These are phyloP conservation scores for Drosophila pseudoananassae DNA, from an alignment of 1,140 invertebrate species.

Conservation along the genomic window DNA sequence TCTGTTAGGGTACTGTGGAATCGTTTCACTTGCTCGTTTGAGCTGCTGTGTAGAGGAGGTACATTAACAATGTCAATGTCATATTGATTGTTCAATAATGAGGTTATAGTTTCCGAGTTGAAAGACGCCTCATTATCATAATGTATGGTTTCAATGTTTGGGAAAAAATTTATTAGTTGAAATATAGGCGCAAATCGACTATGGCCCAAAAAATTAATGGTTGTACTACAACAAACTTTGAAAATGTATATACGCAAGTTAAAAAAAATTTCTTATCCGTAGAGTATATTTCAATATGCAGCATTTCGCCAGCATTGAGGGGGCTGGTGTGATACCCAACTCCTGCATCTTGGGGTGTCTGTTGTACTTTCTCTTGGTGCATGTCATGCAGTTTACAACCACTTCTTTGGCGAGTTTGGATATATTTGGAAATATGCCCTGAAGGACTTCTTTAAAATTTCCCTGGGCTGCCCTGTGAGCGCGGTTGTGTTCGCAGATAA, in stretches of 20 bases:
- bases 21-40: too few relatives aligned
- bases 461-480: conserved; percentile 36
- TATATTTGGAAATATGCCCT: conserved; percentile 43
- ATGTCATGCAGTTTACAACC: conserved; percentile 27
- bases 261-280: too few relatives aligned
- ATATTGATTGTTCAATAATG: too few relatives aligned
- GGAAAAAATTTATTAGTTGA: too few relatives aligned
- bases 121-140: too few relatives aligned
- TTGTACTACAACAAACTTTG: not conserved
- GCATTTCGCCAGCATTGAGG: conserved; percentile 1
- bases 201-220: conserved; percentile 2
- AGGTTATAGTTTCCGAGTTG: too few relatives aligned
- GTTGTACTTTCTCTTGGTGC: conserved; percentile 20
- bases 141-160: too few relatives aligned
- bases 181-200: too few relatives aligned
- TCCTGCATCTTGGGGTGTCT: conserved; percentile 27
- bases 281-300: too few relatives aligned
- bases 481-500: conserved; percentile 17
- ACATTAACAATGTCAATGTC: too few relatives aligned
- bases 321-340: conserved; percentile 20
- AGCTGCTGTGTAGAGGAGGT: too few relatives aligned
- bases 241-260: not conserved
- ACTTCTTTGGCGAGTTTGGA: conserved; percentile 27
- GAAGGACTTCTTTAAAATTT: conserved; percentile 20
- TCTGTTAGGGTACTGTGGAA: too few relatives aligned